Conservation (phyloP, 92 coral and sea anemone genomes). For the Siderastrea siderea region DNA sequence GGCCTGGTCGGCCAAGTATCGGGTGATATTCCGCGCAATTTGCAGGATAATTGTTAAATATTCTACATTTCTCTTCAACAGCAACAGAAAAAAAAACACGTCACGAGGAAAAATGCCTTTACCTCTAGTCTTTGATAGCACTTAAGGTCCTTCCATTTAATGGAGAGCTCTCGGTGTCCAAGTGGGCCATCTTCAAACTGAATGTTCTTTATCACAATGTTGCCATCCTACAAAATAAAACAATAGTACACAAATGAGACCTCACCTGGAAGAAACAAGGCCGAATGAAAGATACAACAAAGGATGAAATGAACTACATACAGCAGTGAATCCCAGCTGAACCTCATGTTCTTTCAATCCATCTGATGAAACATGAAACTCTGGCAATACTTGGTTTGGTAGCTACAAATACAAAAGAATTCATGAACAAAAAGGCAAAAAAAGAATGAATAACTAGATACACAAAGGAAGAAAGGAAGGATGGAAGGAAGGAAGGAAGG, state of each 20-base stretch:
- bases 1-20: no score
- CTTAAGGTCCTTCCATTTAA: slow-evolving; percentile 78
- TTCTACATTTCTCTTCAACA: no score
- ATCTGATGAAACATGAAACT: slow-evolving; percentile 84
- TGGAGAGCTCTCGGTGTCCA: slow-evolving; percentile 86
- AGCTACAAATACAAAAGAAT: background rate
- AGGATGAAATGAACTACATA: slow-evolving; percentile 12
- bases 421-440: background rate
- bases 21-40: no score
- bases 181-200: slow-evolving; percentile 88
- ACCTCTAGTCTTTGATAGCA: slow-evolving; percentile 95
- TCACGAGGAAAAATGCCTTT: background rate
- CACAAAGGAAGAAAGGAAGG: background rate
- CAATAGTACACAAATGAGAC: background rate
- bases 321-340: slow-evolving; percentile 81
- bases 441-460: background rate
- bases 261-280: background rate
- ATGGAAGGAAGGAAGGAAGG: no score
- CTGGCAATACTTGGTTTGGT: slow-evolving; percentile 48
- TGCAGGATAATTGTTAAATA: no score
- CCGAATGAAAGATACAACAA: background rate
- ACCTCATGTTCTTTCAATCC: slow-evolving; percentile 86
- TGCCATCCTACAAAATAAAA: slow-evolving; percentile 76
- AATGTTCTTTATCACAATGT: slow-evolving; percentile 89
- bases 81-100: no score